Evolutionary conservation across 2,797 vertebrate genomes (phyloP).

Genomic region (Tinamus major): DNA sequence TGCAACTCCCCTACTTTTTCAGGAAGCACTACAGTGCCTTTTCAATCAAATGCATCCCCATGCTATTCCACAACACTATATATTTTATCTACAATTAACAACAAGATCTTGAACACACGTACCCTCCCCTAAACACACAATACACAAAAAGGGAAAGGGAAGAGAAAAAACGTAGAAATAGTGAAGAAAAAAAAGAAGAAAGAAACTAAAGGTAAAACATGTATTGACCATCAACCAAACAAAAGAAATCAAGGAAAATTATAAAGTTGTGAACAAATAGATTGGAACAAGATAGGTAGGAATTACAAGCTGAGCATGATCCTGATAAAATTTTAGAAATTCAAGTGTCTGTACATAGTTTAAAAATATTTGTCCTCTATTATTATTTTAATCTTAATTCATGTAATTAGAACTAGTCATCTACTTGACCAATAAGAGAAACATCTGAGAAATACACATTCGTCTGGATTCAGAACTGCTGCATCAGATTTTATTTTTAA

Average conservation of each 20-base stretch:
- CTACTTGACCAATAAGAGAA: not conserved
- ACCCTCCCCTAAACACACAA: constrained; percentile 76
- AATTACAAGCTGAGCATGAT: constrained; percentile 15
- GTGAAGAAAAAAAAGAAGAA: constrained; percentile 20
- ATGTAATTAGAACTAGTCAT: not conserved
- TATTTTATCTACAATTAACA: constrained; percentile 83
- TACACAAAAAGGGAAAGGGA: constrained; percentile 73
- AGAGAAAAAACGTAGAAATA: constrained; percentile 43
- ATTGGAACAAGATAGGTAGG: constrained; percentile 15
- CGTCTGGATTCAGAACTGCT: not conserved
- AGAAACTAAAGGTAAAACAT: constrained; percentile 48
- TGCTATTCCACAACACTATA: constrained; percentile 82
- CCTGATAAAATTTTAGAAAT: constrained; percentile 31
- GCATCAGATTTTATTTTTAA: not conserved
- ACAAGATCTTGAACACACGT: constrained; percentile 59
- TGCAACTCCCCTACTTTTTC: constrained; percentile 75
- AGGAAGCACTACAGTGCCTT: constrained; percentile 79
- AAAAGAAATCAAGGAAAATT: constrained; percentile 46
- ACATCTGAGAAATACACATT: not conserved
- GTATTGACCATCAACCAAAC: constrained; percentile 12
- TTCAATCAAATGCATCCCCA: constrained; percentile 76
- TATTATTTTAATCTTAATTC: not conserved
- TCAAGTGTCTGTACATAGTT: constrained; percentile 9
- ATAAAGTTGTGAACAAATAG: constrained; percentile 30
- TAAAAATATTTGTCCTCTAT: not conserved